These are phyloP conservation scores for Philereme vetulata DNA, from an alignment of 2,888 invertebrate species.

Conservation along the genomic window DNA sequence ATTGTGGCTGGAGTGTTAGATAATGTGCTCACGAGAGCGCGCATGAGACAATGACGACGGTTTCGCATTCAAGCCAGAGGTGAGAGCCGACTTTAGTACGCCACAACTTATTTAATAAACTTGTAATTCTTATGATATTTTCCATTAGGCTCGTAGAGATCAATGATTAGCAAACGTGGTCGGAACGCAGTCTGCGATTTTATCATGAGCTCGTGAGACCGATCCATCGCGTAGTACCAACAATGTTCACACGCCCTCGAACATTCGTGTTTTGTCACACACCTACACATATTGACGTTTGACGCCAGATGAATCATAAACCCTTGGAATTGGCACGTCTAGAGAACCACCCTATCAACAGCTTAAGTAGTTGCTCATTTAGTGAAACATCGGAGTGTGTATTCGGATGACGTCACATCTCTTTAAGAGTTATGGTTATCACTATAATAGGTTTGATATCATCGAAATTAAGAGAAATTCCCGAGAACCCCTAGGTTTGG, in stretches of 20 bases:
- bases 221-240: constrained; percentile 55
- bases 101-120: constrained; percentile 14
- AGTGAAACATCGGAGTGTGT: constrained; percentile 48
- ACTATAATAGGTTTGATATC: no score
- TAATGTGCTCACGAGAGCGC: constrained; percentile 72
- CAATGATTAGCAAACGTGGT: constrained; percentile 57
- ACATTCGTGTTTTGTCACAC: constrained; percentile 59
- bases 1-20: constrained; percentile 74
- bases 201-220: constrained; percentile 70
- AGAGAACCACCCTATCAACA: constrained; percentile 25
- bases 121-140: constrained; percentile 46
- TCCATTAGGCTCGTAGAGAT: constrained; percentile 62
- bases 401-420: no score
- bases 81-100: constrained; percentile 55
- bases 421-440: no score
- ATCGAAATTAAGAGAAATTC: no score
- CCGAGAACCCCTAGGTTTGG: constrained; percentile 29
- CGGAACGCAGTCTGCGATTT: constrained; percentile 59
- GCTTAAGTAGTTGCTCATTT: constrained; percentile 33
- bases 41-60: constrained; percentile 67
- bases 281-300: constrained; percentile 60
- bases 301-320: constrained; percentile 55
- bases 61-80: constrained; percentile 66
- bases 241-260: constrained; percentile 69
- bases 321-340: constrained; percentile 40